Evolutionary conservation across 2,888 invertebrate genomes (phyloP), one percentile per base, ranked within the genome.

Genomic region (Drosophila formosana): DNA sequence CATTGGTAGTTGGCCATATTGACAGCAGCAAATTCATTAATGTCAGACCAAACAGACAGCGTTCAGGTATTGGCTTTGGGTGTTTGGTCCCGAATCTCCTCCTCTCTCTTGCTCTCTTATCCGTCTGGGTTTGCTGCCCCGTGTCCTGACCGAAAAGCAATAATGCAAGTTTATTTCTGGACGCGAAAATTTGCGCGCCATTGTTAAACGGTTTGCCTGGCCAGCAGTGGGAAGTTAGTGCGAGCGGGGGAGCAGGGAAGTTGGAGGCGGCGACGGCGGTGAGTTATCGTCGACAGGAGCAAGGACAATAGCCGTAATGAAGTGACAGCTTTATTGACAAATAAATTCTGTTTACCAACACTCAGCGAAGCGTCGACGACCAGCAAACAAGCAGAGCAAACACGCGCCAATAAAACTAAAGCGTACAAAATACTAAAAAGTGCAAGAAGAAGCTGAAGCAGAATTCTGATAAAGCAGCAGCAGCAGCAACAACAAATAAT

Each of bases 301-400:
- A 65, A 60, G 69, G 85, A 72, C 69, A 76, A 87, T 76, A 70
- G 67, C 71, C 76, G 88, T 86, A 86, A 86, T 88, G 86, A 86
- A 86, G 86, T 85, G 88, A 88, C 88, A 81, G 81, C 80, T 88
- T 86, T 88, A 86, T 86, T 86, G 85, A 83, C 88, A 88, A 78
- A 85, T 85, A 86, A 86, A 86, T 86, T 86, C 73, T 78, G 82
- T 87, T 80, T 82, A 75, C 74, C 80, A 83, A 73, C 83, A 78
- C 82, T 78, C 82, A 85, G 67, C 78, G 71, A 61, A 65, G 61
- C 67, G 55, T 41, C 51, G 64, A 67, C 39, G 8, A 69, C 62
- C 69, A 69, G 72, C 68, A 63, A 62, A 60, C 52, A 62, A 65
- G 56, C 66, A 58, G 58, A 66, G 51, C 61, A 57, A 45, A 56